Evolutionary conservation across 2,113 vertebrate species (phyloP).

Genomic region (Phrynosoma blainvillii): DNA sequence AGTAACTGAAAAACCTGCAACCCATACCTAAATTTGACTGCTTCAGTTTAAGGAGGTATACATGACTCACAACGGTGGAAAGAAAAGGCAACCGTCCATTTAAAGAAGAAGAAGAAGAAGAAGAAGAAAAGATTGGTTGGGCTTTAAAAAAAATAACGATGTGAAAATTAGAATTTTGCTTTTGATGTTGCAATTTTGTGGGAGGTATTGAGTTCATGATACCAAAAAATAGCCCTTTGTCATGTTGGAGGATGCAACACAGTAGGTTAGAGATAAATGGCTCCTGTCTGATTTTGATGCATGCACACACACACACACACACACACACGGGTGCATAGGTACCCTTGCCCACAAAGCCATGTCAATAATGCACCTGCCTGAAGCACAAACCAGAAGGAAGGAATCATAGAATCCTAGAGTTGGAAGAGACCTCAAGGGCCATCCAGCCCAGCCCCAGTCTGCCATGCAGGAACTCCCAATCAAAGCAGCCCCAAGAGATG

Average conservation of each 20-base stretch:
- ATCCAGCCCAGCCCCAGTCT: too few species aligned
- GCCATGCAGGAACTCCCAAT: too few species aligned
- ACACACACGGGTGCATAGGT: rapidly evolving
- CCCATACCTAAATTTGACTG: background rate
- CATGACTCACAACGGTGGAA: too few species aligned
- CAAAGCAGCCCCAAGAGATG: too few species aligned
- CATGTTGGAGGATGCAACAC: background rate
- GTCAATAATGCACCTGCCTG: background rate
- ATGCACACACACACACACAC: rapidly evolving
- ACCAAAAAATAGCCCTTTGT: background rate
- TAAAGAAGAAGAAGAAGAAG: too few species aligned
- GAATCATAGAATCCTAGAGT: too few species aligned
- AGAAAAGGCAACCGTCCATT: background rate
- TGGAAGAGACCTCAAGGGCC: too few species aligned
- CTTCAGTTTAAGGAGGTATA: background rate
- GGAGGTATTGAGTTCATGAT: background rate
- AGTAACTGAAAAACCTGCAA: background rate
- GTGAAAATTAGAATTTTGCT: background rate
- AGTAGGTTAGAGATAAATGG: background rate
- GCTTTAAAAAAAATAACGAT: background rate
- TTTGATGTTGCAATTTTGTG: background rate
- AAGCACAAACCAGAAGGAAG: background rate
- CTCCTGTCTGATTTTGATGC: background rate
- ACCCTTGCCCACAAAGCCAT: background rate
- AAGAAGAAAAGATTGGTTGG: too few species aligned